phyloP scores from a whole-genome alignment of 1,140 invertebrate genomes.

The Drosophila takahashii region DNA sequence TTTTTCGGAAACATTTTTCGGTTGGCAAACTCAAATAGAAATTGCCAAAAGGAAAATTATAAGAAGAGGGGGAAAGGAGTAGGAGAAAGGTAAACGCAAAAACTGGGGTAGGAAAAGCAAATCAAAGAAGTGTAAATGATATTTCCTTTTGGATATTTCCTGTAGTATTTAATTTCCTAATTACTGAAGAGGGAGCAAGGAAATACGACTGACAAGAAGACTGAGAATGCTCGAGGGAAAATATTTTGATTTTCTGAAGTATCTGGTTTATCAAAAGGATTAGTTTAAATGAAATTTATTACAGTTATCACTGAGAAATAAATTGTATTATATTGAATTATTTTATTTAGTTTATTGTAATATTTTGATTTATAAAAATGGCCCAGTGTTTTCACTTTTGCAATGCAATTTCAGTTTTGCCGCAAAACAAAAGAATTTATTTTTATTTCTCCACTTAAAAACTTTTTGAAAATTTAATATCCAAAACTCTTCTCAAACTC shows the following conservation, averaged over 20 bases:
- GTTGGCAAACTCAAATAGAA: constrained; percentile 24
- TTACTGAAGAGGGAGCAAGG: background rate
- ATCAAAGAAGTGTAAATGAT: constrained; percentile 34
- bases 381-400: no score
- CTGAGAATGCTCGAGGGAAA: background rate
- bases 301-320: background rate
- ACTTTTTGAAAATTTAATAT: background rate
- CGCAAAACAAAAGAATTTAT: background rate
- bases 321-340: background rate
- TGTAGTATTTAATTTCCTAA: constrained; percentile 36
- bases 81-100: constrained; percentile 26
- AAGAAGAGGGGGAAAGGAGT: background rate
- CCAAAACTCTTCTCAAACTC: constrained; percentile 7
- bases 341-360: background rate
- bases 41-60: constrained; percentile 14
- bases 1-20: constrained; percentile 28
- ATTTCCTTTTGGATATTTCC: constrained; percentile 27
- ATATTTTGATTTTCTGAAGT: constrained; percentile 1
- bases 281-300: background rate
- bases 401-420: no score
- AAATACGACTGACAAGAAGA: background rate
- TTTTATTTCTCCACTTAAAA: background rate
- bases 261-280: constrained; percentile 3
- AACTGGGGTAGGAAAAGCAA: background rate
- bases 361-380: no score